A percentile compares a stretch with the other conserved stretches of the same genome.
phyloP scores from a whole-genome alignment of 2,113 vertebrate genomes.

The Cynocephalus volans region DNA sequence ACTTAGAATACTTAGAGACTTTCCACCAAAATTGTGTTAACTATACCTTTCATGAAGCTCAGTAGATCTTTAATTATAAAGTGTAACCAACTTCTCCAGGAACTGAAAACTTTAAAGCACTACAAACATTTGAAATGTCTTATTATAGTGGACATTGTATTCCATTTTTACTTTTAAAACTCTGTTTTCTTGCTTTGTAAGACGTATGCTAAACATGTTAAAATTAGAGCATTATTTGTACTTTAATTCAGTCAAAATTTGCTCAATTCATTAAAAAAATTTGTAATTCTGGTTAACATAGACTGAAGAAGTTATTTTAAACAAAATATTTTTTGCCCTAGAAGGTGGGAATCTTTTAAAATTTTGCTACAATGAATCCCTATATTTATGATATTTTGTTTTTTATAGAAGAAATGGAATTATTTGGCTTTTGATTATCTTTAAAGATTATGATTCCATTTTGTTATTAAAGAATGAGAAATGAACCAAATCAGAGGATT shows the following conservation, averaged over 20 bases:
- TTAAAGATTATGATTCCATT: background rate
- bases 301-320: constrained; percentile 67
- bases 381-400: background rate
- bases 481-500: background rate
- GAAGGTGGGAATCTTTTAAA: background rate
- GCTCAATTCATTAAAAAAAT: constrained; percentile 79
- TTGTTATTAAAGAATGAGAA: background rate
- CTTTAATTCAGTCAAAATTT: constrained; percentile 68
- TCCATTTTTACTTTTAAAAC: background rate
- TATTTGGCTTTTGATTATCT: background rate
- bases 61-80: background rate
- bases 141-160: background rate
- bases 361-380: background rate
- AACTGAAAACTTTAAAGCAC: background rate
- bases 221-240: background rate
- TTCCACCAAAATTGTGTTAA: background rate
- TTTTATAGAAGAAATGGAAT: background rate
- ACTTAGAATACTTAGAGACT: background rate
- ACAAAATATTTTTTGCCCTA: background rate
- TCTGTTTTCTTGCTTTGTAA: background rate
- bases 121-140: background rate
- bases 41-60: background rate
- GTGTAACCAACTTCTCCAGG: background rate
- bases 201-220: background rate
- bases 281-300: constrained; percentile 77